Conservation (phyloP, 53 echinoderm and acorn worm genomes). For the Zoroaster sp. region DNA sequence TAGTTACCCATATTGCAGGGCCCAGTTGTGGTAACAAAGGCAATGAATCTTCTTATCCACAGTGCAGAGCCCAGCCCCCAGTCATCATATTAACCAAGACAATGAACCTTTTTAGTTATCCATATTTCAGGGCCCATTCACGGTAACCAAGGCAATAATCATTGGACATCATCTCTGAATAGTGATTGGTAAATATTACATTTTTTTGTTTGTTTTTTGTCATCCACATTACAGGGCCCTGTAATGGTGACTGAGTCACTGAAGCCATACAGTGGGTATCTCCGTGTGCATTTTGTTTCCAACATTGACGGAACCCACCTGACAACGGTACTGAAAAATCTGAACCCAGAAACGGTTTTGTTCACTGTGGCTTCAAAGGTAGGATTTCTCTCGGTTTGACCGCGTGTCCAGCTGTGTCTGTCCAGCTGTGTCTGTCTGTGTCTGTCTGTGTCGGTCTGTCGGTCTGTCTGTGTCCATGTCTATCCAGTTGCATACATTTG, state of each 20-base stretch:
- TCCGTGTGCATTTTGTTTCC: slow-evolving; percentile 95
- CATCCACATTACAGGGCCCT: slow-evolving; percentile 71
- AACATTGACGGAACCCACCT: slow-evolving; percentile 99
- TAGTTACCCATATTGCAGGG: background rate
- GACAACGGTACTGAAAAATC: slow-evolving; percentile 78
- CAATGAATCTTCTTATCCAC: background rate
- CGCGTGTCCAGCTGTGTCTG: background rate
- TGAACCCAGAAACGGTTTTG: slow-evolving; percentile 91
- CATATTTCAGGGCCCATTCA: background rate
- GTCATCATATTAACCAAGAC: background rate
- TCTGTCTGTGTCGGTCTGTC: background rate
- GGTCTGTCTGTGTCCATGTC: background rate
- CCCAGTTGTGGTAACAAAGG: background rate
- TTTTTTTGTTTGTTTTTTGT: too few species aligned
- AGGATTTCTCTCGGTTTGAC: background rate
- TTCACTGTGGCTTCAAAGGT: slow-evolving; percentile 98
- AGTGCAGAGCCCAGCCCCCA: background rate
- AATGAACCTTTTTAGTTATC: background rate
- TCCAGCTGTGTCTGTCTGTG: background rate
- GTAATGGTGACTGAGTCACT: slow-evolving; percentile 98
- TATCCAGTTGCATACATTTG: too few species aligned
- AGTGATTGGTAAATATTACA: too few species aligned
- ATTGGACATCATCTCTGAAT: too few species aligned
- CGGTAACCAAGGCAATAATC: too few species aligned
- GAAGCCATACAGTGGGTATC: slow-evolving; percentile 78